These are phyloP conservation scores for Brachionus paranguensis DNA, from an alignment of 1,140 invertebrate genomes.

Conservation along the genomic window DNA sequence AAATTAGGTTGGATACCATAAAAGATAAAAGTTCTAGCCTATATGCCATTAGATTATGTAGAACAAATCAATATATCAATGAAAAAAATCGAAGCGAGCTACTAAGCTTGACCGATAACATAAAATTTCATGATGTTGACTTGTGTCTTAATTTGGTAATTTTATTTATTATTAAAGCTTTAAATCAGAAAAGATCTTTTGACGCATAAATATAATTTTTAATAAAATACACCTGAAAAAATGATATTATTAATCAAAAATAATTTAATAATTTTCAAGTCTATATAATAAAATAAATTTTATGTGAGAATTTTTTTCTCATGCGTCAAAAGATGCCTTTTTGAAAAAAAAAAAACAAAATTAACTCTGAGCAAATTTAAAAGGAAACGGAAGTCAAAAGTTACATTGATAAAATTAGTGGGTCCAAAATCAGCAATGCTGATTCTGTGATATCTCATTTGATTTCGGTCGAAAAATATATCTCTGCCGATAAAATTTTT, in stretches of 20 bases:
- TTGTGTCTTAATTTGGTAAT: constrained; percentile 34
- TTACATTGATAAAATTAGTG: constrained; percentile 21
- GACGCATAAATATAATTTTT: too few species aligned
- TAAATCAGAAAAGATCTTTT: too few species aligned
- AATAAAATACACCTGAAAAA: neutral
- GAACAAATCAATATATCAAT: constrained; percentile 26
- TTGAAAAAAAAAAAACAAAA: too few species aligned
- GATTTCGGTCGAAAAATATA: neutral
- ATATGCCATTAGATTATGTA: neutral
- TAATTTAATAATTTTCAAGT: too few species aligned
- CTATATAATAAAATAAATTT: neutral
- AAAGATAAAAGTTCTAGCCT: constrained; percentile 10
- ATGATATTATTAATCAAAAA: neutral
- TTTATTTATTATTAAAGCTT: too few species aligned
- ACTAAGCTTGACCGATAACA: neutral
- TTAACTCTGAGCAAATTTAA: neutral
- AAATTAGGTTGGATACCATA: neutral
- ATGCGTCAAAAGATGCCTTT: too few species aligned
- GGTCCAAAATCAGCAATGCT: neutral
- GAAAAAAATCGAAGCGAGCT: constrained; percentile 21
- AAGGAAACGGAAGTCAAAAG: constrained; percentile 28
- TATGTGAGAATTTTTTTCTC: too few species aligned
- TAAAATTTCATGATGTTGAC: constrained; percentile 38
- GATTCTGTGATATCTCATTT: neutral
- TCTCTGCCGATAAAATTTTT: neutral